Base-by-base conservation (phyloP, 1,140 invertebrate genomes). In the Mylabris phalerata region DNA sequence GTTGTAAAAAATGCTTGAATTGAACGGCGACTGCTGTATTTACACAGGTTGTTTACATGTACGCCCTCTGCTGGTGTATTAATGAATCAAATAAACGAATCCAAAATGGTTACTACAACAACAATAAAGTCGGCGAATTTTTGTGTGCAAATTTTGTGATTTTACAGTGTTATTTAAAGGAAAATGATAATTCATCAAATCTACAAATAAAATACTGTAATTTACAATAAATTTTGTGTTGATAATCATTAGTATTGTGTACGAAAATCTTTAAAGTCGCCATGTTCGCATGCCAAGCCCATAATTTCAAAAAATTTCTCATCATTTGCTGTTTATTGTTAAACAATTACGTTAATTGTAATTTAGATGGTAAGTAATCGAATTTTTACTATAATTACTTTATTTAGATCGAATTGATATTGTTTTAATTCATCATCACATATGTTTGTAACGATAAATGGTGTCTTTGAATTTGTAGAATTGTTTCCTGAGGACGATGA, bases 221-320 rank as follows among this genome's bases (percentile, higher is more conserved):
- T 60, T 62, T 55, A 44, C 48, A 51, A 59, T 57, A 32, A 54
- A 61, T 60, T 41, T 51, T 58, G 51, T 58, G 41, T 49, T 48
- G 58, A 64, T 55, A 57, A 61, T 49, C 39, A 50, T 54, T 5
- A 57, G 59, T 51, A 48, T 55, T 62, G 59, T 55, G 55, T 46
- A 50, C 41, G 56, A 61, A 61, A 57, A 57, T 50, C 32, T 4
- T 19, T 5, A 54, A 60, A 57, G 65, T 60, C 68, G 69, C 63
- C 68, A 72, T 73, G 69, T 60, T 69, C 50, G 32, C 45, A 60
- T 67, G 71, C 71, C 72, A 67, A 73, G 69, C 72, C 72, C 72
- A 67, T 68, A 65, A 66, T 55, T 60, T 62, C 49, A 51, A 60
- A 50, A 63, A 62, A 60, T 64, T 67, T 63, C 48, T 68, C 41